A percentile compares a stretch with the other conserved stretches of the same genome.
Evolutionary conservation across 2,113 vertebrate species (phyloP).

Genomic region (Syngnathus scovelli): DNA sequence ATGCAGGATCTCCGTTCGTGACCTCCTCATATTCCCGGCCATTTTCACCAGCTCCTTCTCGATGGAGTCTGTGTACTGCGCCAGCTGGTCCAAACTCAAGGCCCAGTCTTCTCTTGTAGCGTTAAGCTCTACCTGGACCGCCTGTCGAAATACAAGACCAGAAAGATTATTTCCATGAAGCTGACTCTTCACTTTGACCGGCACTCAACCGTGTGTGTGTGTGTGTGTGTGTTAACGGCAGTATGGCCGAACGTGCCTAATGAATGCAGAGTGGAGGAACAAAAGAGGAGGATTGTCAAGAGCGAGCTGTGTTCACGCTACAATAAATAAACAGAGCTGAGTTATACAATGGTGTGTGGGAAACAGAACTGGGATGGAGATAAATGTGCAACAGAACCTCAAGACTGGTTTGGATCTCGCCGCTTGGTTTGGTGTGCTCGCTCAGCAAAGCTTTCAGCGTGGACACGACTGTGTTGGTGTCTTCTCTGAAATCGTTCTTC

Average conservation of each 20-base stretch:
- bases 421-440: constrained; percentile 23
- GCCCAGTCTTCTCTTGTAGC: constrained; percentile 70
- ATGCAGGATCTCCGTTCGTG: constrained; percentile 77
- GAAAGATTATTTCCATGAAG: constrained; percentile 5
- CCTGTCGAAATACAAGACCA: constrained; percentile 26
- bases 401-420: constrained; percentile 49
- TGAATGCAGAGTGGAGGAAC: constrained; percentile 51
- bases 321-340: constrained; percentile 50
- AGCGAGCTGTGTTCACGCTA: constrained; percentile 46
- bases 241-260: constrained; percentile 53
- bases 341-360: constrained; percentile 62
- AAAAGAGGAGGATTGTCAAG: constrained; percentile 25
- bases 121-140: constrained; percentile 66
- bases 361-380: constrained; percentile 26
- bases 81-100: constrained; percentile 72
- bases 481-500: constrained; percentile 67
- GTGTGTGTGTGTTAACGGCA: constrained; percentile 54
- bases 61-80: constrained; percentile 74
- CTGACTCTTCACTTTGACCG: constrained; percentile 4
- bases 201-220: constrained; percentile 15
- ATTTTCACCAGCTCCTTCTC: constrained; percentile 78
- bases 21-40: constrained; percentile 76
- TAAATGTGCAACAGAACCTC: constrained; percentile 60
- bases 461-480: constrained; percentile 46
- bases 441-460: constrained; percentile 48